Percentiles rank a stretch among this genome's conserved stretches.
These are phyloP conservation scores for Ariolimax columbianus DNA, from an alignment of 2,888 invertebrate species.

Conservation along the genomic window DNA sequence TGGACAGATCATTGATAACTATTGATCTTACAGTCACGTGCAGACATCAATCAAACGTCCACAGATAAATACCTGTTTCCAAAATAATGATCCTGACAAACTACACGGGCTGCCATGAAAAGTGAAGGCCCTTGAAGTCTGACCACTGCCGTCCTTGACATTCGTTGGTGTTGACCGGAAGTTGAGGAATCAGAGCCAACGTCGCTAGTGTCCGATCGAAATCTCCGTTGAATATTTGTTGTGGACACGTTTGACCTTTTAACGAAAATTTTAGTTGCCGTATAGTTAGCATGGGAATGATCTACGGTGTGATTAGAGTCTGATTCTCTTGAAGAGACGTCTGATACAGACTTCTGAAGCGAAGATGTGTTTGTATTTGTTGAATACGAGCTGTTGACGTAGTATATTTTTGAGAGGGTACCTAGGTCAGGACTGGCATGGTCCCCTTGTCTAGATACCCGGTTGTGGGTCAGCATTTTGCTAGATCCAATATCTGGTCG, in stretches of 20 bases:
- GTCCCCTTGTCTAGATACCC: neutral
- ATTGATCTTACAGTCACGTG: too few species aligned
- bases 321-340: neutral
- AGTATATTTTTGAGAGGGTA: neutral
- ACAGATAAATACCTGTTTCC: constrained; percentile 2
- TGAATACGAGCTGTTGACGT: neutral
- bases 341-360: neutral
- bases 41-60: too few species aligned
- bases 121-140: neutral
- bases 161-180: too few species aligned
- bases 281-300: neutral
- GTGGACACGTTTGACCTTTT: neutral
- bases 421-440: neutral
- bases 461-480: neutral
- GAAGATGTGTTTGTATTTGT: neutral
- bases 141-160: neutral
- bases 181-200: too few species aligned
- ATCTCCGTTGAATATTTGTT: neutral
- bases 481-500: neutral
- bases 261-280: neutral
- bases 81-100: constrained; percentile 26
- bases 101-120: neutral
- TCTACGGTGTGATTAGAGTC: neutral
- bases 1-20: too few species aligned
- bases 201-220: too few species aligned